phyloP scores from a whole-genome alignment of 2,797 vertebrate species.

The Hyperoplus lanceolatus region DNA sequence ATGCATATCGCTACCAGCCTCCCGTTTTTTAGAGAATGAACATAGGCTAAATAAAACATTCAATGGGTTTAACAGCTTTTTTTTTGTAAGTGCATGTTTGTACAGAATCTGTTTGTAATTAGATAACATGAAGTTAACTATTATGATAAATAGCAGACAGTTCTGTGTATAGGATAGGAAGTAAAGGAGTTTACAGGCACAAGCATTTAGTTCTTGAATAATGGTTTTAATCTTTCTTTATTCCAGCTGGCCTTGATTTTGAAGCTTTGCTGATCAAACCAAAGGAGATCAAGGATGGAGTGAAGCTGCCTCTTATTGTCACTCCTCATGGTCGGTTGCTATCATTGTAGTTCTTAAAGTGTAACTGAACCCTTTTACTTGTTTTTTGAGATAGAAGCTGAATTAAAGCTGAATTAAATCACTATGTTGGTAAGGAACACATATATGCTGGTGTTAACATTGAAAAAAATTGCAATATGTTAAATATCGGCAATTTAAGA shows the following conservation, averaged over 20 bases:
- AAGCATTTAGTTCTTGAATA: too few relatives aligned
- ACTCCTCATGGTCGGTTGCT: slow-evolving; percentile 91
- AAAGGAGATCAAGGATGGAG: slow-evolving; percentile 76
- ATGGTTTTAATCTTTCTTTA: neutral
- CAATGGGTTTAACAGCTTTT: neutral
- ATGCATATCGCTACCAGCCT: neutral
- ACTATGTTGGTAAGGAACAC: too few relatives aligned
- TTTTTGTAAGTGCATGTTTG: neutral
- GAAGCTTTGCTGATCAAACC: slow-evolving; percentile 94
- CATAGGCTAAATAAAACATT: neutral
- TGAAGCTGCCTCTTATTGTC: slow-evolving; percentile 91
- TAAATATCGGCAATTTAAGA: too few relatives aligned
- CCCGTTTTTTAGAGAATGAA: neutral
- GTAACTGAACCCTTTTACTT: too few relatives aligned
- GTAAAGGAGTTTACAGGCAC: neutral
- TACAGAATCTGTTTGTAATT: too few relatives aligned
- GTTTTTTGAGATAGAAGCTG: too few relatives aligned
- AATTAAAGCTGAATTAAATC: too few relatives aligned
- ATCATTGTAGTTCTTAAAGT: slow-evolving; percentile 1
- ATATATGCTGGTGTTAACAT: too few relatives aligned
- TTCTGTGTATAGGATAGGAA: neutral
- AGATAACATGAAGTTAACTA: neutral
- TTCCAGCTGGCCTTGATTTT: slow-evolving; percentile 91
- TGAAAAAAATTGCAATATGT: too few relatives aligned
- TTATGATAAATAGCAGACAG: neutral